A percentile compares a stretch with the other conserved stretches of the same genome.
These are phyloP conservation scores for Sylvietta virens DNA, from an alignment of 2,113 vertebrate genomes.

Conservation along the genomic window DNA sequence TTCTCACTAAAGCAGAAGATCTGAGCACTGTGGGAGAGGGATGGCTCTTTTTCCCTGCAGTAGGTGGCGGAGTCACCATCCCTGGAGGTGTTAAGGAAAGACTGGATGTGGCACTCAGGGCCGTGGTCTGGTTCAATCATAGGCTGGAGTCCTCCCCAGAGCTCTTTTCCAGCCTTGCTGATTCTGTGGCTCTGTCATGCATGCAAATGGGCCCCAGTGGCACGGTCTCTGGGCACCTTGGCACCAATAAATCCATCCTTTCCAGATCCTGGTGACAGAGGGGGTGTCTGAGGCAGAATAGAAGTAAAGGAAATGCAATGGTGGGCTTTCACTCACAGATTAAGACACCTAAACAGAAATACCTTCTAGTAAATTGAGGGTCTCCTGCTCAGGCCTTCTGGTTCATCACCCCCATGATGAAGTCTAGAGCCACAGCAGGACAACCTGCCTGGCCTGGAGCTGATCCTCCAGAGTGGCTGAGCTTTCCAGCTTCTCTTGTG, in stretches of 20 bases:
- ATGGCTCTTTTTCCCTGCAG: background rate
- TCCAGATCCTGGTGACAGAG: background rate
- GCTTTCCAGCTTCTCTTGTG: background rate
- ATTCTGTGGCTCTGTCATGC: background rate
- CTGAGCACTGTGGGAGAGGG: background rate
- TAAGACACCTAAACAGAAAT: background rate
- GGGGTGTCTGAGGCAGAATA: background rate
- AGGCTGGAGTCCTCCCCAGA: background rate
- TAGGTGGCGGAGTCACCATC: background rate
- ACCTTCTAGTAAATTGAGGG: background rate
- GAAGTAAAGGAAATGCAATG: fast-evolving
- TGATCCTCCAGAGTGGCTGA: background rate
- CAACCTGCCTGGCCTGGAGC: background rate
- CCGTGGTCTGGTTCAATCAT: background rate
- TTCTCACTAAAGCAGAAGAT: background rate
- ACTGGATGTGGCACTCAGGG: background rate
- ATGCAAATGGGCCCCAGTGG: fast-evolving
- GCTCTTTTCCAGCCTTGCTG: background rate
- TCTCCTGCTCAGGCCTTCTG: background rate
- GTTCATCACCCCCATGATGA: background rate
- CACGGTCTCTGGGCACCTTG: background rate
- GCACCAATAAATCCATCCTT: background rate
- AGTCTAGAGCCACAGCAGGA: background rate
- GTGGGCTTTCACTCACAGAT: background rate
- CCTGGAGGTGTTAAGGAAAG: background rate